Evolutionary conservation across 2,888 invertebrate species (phyloP), one percentile per base, ranked within the genome.

Genomic region (Epinotia ramella): DNA sequence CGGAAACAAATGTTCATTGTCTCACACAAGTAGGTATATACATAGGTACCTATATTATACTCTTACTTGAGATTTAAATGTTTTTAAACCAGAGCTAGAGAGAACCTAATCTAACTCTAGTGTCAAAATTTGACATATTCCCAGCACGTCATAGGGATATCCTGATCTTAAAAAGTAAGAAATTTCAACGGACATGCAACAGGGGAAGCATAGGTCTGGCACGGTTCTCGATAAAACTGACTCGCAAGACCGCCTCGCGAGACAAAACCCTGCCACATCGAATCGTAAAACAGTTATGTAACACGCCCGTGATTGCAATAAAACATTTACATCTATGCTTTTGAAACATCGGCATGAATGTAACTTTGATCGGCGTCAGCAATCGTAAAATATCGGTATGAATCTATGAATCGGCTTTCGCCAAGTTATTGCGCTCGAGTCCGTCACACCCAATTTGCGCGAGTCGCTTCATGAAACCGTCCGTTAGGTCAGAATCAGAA

Each of bases 401-500:
- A 67, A 71, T 67, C 44, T 24, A 67, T 67, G 57, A 67, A 71
- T 67, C 44, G 63, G 60, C 60, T 66, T 59, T 60, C 66, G 62
- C 66, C 44, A 59, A 72, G 75, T 76, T 76, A 60, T 49, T 59
- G 69, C 64, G 33, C 64, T 69, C 59, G 60, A 63, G 73, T 80
- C 80, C 73, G 79, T 82, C 79, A 80, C 78, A 79, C 77, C 78
- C 80, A 81, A 81, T 81, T 81, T 82, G 78, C 74, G 77, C 78
- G 77, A 80, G 56, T 78, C 77, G 79, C 79, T 77, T 77, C 79
- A 81, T 80, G 79, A 77, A 72, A 64, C 73, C 65, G 59, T 77
- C 73, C 70, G 76, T 76, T 73, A 53, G 77, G 71, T 73, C 73
- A 70, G 73, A 70, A 49, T 62, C 75, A 60, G 59, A 67, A 74